Conservation (phyloP, 1,140 invertebrate genomes). For the Drosophila athabasca region DNA sequence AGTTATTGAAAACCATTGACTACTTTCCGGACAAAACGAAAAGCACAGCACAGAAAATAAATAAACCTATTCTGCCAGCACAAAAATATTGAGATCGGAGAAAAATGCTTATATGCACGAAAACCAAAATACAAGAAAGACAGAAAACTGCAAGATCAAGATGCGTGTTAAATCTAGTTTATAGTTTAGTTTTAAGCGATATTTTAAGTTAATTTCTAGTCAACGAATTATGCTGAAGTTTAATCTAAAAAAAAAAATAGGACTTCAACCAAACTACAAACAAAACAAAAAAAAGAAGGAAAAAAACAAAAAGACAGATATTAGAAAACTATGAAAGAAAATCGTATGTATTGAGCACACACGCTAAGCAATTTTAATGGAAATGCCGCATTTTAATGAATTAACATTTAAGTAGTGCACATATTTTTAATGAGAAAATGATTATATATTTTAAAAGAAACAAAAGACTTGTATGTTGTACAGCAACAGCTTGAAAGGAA, state of each 20-base stretch:
- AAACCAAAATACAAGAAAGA: conserved; percentile 47
- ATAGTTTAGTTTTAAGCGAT: conserved; percentile 59
- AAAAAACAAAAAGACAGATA: conserved; percentile 19
- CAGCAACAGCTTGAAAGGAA: conserved; percentile 57
- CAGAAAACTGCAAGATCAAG: conserved; percentile 31
- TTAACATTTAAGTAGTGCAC: conserved; percentile 64
- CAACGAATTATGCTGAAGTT: conserved; percentile 80
- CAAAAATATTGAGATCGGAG: conserved; percentile 48
- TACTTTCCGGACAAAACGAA: conserved; percentile 37
- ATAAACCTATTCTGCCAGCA: conserved; percentile 39
- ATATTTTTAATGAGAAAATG: conserved; percentile 64
- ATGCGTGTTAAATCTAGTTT: conserved; percentile 46
- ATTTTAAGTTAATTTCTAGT: conserved; percentile 80
- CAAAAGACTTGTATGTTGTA: conserved; percentile 77
- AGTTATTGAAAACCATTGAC: conserved; percentile 34
- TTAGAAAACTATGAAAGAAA: conserved; percentile 35
- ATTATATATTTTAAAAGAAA: conserved; percentile 56
- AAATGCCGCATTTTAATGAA: conserved; percentile 60
- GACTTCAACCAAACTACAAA: conserved; percentile 27
- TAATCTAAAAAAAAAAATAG: conserved; percentile 33
- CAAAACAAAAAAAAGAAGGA: conserved; percentile 21
- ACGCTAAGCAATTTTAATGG: conserved; percentile 68
- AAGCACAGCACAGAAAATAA: neutral
- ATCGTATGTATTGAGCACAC: conserved; percentile 4
- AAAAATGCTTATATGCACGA: conserved; percentile 59